Evolutionary conservation across 2,888 invertebrate genomes (phyloP), one percentile per base, ranked within the genome.

Genomic region (Pilophorus perplexus): DNA sequence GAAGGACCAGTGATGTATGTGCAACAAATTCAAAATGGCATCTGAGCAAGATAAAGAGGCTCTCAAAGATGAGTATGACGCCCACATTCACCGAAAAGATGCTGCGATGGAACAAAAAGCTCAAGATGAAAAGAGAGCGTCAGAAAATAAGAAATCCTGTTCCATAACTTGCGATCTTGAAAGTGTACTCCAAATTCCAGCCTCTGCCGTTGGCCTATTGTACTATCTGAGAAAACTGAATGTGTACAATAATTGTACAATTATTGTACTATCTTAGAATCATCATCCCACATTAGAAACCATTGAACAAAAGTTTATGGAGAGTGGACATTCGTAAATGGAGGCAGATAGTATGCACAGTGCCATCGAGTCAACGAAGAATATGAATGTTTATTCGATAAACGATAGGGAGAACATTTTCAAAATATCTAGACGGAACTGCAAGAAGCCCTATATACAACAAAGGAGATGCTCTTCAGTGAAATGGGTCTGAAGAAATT

Each of bases 151-250:
- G 38, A 38, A 14, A 38, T 12, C 38, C 14, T 38, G n/a, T 14
- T 68, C 67, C 22, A 70, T 68, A 20, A 73, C 74, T 48, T 74
- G 74, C 68, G 74, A 74, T 65, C 65, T 75, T 14, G 74, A 75
- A 67, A 69, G 70, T 44, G 73, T 74, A 8, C 69, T 74, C 40
- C 74, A 74, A 62, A 74, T 74, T 42, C 74, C 74, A 25, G 71
- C 66, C 59, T 72, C 72, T 28, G 74, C 73, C 54, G 74, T 74
- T 42, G 65, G 68, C 55, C 71, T 68, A 62, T 69, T 75, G 69
- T 75, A 74, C 70, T 75, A 74, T 66, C 70, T 71, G 52, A 62
- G 74, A 68, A 75, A 75, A 70, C 50, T n/a, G n/a, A n/a, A n/a
- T n/a, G n/a, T n/a, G n/a, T n/a, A n/a, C n/a, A n/a, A n/a, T n/a